A percentile compares a stretch with the other conserved stretches of the same genome.
These are phyloP conservation scores for Pollachius pollachius DNA, from an alignment of 2,113 vertebrate species.

Conservation along the genomic window DNA sequence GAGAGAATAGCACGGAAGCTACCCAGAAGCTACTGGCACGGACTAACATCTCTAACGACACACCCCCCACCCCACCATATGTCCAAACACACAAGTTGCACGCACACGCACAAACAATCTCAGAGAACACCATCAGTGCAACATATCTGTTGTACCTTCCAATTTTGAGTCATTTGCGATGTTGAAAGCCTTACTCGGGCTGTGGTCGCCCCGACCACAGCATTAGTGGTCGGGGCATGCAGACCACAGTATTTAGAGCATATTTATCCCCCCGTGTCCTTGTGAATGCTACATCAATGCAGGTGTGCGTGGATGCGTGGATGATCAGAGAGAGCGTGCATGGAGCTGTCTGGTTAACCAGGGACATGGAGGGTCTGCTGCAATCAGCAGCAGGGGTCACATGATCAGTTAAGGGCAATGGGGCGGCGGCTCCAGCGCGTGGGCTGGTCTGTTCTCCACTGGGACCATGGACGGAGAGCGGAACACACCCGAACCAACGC, in stretches of 20 bases:
- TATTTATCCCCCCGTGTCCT: background rate
- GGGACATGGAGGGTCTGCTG: no score
- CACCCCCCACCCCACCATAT: slow-evolving; percentile 24
- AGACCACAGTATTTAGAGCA: background rate
- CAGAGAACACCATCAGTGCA: slow-evolving; percentile 3
- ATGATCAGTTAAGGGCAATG: no score
- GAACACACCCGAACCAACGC: no score
- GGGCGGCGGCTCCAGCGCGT: no score
- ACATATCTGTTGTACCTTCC: slow-evolving; percentile 1
- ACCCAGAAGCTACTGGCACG: slow-evolving; percentile 67
- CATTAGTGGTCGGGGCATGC: no score
- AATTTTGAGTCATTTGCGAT: background rate
- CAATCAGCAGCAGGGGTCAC: no score
- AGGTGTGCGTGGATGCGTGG: no score
- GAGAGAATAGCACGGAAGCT: slow-evolving; percentile 61
- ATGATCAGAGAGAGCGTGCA: no score
- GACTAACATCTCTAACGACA: slow-evolving; percentile 42
- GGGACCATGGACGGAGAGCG: no score
- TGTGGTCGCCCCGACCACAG: background rate
- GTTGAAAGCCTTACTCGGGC: background rate
- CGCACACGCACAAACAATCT: background rate
- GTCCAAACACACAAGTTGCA: background rate
- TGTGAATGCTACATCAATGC: no score
- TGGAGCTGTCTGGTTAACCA: no score
- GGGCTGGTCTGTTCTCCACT: no score